Evolutionary conservation across 2,888 invertebrate genomes (phyloP).

Genomic region (Tipula confusa): DNA sequence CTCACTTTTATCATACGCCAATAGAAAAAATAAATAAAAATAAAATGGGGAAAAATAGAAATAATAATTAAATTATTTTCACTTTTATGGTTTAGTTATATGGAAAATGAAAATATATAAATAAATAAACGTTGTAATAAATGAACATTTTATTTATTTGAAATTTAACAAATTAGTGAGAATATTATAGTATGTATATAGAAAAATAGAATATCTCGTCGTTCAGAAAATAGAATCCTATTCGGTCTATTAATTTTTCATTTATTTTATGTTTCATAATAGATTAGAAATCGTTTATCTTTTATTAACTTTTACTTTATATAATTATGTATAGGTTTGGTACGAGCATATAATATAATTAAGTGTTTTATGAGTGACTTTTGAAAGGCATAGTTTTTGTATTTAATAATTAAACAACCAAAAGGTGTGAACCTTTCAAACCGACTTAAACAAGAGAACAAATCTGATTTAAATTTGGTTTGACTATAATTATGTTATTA

Average conservation of each 20-base stretch:
- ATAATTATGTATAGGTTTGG: not conserved
- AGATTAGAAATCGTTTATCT: slow-evolving; percentile 7
- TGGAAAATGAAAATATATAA: not conserved
- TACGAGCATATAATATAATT: not conserved
- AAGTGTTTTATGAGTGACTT: too few species aligned
- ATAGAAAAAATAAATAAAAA: not conserved
- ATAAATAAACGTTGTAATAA: not conserved
- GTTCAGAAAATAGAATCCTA: not conserved
- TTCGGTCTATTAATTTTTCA: not conserved
- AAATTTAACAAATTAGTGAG: slow-evolving; percentile 3
- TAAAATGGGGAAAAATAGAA: not conserved
- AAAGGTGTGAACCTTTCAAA: too few species aligned
- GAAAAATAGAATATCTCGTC: not conserved
- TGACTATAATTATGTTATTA: too few species aligned
- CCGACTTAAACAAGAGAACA: too few species aligned
- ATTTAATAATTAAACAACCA: too few species aligned
- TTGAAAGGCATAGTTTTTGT: too few species aligned
- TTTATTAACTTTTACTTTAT: slow-evolving; percentile 12
- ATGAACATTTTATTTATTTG: not conserved
- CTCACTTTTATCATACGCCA: not conserved
- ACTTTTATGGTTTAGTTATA: not conserved
- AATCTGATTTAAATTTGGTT: too few species aligned
- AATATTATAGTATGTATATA: too few species aligned
- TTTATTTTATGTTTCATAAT: not conserved
- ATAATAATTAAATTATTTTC: slow-evolving; percentile 16